Evolutionary conservation across 2,113 vertebrate species (phyloP).

Genomic region (Macrotis lagotis): DNA sequence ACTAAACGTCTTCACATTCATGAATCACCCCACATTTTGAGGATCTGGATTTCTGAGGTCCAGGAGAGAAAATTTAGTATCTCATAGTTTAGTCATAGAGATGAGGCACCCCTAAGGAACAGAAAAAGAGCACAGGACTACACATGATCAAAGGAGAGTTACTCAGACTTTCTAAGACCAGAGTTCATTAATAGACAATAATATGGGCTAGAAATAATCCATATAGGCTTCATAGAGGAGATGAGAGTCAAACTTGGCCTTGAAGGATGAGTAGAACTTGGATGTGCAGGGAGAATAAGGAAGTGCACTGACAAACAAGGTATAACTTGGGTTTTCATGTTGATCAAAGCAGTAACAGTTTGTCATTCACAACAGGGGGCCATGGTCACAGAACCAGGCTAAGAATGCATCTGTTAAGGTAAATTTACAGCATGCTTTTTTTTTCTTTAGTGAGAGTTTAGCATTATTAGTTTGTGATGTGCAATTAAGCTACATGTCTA

Average conservation of each 20-base stretch:
- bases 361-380: neutral
- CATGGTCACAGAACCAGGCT: neutral
- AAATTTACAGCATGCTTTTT: neutral
- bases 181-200: neutral
- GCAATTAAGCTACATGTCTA: neutral
- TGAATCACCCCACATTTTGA: neutral
- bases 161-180: neutral
- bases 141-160: neutral
- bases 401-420: neutral
- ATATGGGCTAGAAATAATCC: neutral
- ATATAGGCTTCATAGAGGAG: neutral
- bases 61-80: neutral
- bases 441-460: neutral
- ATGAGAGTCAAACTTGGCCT: neutral
- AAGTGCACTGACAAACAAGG: neutral
- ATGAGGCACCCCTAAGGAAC: neutral
- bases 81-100: neutral
- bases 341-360: neutral
- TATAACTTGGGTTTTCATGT: neutral
- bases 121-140: neutral
- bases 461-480: neutral
- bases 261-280: neutral
- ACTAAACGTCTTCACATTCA: neutral
- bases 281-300: neutral
- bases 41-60: neutral